Evolutionary conservation across 2,888 invertebrate species (phyloP).

Genomic region (Leucophenga montana): DNA sequence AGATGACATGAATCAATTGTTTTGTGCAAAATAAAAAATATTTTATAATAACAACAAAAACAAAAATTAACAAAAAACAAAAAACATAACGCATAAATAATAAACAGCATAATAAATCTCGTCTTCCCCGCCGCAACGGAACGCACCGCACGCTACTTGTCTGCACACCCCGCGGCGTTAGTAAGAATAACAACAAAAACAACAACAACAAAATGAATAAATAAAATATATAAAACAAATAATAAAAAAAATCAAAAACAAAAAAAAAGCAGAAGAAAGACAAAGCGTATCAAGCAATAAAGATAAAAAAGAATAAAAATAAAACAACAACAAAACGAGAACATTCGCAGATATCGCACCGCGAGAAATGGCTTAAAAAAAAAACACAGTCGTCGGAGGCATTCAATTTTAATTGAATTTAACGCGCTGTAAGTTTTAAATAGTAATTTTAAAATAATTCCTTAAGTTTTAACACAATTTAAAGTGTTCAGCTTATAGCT

Average conservation of each 20-base stretch:
- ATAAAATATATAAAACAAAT: conserved; percentile 4
- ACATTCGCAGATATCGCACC: conserved; percentile 3
- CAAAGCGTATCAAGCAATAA: conserved; percentile 1
- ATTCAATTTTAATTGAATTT: background rate
- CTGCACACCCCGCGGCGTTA: too few species aligned
- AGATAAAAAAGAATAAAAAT: too few species aligned
- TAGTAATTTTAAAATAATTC: background rate
- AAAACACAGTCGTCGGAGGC: background rate
- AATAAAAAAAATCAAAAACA: too few species aligned
- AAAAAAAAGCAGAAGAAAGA: conserved; percentile 3
- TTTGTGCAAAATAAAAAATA: too few species aligned
- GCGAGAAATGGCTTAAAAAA: conserved; percentile 10
- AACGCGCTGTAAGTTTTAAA: background rate
- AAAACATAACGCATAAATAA: background rate
- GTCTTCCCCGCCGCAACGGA: conserved; percentile 21
- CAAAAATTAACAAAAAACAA: background rate
- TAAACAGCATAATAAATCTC: conserved; percentile 27
- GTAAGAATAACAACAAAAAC: conserved; percentile 9
- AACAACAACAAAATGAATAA: conserved; percentile 8
- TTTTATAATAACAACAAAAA: too few species aligned
- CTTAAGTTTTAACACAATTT: too few species aligned
- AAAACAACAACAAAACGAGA: conserved; percentile 1
- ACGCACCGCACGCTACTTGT: background rate
- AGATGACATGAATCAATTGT: too few species aligned
- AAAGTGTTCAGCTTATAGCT: too few species aligned